A percentile compares a stretch with the other conserved stretches of the same genome.
Evolutionary conservation across 2,113 vertebrate species (phyloP).

Genomic region (Ciconia stormi): DNA sequence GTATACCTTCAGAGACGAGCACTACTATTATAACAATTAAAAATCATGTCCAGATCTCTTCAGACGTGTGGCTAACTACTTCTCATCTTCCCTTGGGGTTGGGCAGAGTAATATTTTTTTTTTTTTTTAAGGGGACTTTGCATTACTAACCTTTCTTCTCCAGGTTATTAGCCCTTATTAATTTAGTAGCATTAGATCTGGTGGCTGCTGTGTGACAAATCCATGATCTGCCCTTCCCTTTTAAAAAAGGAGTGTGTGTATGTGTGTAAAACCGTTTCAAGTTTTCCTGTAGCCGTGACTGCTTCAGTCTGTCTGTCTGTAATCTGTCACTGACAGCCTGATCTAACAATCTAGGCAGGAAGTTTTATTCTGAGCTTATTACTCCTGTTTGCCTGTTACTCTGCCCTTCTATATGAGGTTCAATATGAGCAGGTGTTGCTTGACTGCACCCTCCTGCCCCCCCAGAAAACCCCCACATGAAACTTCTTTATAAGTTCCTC

Average conservation of each 20-base stretch:
- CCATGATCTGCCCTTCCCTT: not conserved
- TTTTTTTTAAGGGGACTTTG: not conserved
- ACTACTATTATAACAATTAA: not conserved
- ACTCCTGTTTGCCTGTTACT: not conserved
- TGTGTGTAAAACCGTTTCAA: not conserved
- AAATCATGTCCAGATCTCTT: fast-evolving
- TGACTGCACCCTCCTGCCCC: too few relatives aligned
- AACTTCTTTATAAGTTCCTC: not conserved
- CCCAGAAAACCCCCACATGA: not conserved
- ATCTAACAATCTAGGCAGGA: not conserved
- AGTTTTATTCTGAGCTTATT: not conserved
- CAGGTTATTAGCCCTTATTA: not conserved
- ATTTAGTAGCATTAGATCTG: not conserved
- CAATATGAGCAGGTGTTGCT: not conserved
- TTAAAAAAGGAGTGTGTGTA: not conserved
- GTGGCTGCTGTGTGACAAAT: not conserved
- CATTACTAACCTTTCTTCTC: not conserved
- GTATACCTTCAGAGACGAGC: not conserved
- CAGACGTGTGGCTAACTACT: not conserved
- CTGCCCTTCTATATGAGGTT: not conserved
- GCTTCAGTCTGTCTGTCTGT: not conserved
- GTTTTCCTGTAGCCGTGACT: not conserved
- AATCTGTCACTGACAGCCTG: not conserved
- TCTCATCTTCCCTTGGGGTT: not conserved
- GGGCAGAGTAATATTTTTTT: not conserved